Conservation (phyloP, 2,113 vertebrate genomes). For the Gallinago paraguaiae region DNA sequence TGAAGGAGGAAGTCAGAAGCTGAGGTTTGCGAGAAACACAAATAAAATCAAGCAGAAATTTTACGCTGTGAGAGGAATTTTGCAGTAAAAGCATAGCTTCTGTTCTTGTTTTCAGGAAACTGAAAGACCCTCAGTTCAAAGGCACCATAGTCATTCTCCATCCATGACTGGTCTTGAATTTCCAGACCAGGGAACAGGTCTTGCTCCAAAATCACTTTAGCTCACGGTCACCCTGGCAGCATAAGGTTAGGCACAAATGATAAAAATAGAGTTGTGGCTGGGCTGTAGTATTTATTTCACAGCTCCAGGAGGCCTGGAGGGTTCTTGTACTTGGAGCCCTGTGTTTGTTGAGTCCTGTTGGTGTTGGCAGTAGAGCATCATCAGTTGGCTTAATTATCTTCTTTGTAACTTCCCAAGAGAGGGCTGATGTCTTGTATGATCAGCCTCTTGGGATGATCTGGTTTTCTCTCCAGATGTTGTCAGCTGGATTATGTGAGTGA, state of each 20-base stretch:
- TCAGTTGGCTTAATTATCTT: background rate
- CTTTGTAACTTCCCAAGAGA: background rate
- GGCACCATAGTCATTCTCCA: background rate
- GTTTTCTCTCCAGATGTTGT: background rate
- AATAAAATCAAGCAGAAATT: background rate
- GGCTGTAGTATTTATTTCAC: background rate
- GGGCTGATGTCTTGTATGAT: background rate
- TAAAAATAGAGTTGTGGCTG: background rate
- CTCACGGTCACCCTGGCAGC: background rate
- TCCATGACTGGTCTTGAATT: background rate
- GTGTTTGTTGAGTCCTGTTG: fast-evolving
- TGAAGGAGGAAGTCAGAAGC: background rate
- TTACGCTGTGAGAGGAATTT: background rate
- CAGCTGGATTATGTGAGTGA: background rate
- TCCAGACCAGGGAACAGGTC: background rate
- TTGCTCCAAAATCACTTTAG: background rate
- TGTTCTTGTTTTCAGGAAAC: background rate
- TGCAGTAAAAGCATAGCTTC: background rate
- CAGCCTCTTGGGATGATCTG: background rate
- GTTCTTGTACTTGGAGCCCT: background rate
- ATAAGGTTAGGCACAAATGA: background rate
- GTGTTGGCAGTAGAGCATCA: background rate
- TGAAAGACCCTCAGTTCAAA: background rate
- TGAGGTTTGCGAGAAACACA: background rate
- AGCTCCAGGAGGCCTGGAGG: background rate